phyloP scores from a whole-genome alignment of 2,888 invertebrate species.

The Erynnis tages region DNA sequence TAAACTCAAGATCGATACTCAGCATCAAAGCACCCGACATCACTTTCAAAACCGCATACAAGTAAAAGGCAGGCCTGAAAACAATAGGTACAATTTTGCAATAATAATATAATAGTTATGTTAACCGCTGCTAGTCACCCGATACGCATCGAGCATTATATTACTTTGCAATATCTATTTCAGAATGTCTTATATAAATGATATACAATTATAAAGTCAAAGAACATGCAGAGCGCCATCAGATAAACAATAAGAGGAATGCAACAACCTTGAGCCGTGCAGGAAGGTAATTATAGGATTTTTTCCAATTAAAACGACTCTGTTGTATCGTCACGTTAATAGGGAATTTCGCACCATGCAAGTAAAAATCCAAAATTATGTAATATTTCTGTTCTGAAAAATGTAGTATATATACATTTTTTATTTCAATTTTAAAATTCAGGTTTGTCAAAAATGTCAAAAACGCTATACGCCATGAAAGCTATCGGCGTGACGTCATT shows the following conservation, averaged over 20 bases:
- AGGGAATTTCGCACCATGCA: too few species aligned
- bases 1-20: slow-evolving; percentile 88
- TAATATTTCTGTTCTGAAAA: too few species aligned
- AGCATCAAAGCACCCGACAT: slow-evolving; percentile 85
- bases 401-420: too few species aligned
- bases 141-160: slow-evolving; percentile 12
- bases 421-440: too few species aligned
- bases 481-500: too few species aligned
- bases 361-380: too few species aligned
- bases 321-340: too few species aligned
- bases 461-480: too few species aligned
- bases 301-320: too few species aligned
- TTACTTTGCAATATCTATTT: slow-evolving; percentile 24
- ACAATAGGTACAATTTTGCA: slow-evolving; percentile 13
- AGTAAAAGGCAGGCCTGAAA: slow-evolving; percentile 88
- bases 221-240: not conserved
- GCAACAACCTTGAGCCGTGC: not conserved
- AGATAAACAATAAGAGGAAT: not conserved
- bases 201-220: slow-evolving; percentile 5
- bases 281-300: not conserved
- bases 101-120: slow-evolving; percentile 6
- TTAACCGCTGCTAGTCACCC: slow-evolving; percentile 3
- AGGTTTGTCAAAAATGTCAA: too few species aligned
- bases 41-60: slow-evolving; percentile 87
- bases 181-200: slow-evolving; percentile 9